These are phyloP conservation scores for Drosophila vallismaia DNA, from an alignment of 2,888 invertebrate genomes.

Conservation along the genomic window DNA sequence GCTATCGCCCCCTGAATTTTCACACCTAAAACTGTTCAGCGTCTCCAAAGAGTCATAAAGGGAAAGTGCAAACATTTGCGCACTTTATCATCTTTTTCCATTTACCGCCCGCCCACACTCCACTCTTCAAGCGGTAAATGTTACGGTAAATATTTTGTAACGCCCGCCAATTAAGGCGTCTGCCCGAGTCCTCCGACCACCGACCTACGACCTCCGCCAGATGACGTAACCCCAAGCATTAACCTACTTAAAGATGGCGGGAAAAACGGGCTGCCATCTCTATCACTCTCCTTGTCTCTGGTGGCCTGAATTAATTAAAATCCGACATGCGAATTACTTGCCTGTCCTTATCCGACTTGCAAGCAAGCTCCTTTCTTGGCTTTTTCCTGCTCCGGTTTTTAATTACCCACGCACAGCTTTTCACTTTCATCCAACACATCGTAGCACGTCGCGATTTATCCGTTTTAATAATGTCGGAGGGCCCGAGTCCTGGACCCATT, in stretches of 20 bases:
- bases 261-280: background rate
- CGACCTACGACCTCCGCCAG: background rate
- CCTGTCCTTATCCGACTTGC: slow-evolving; percentile 33
- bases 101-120: slow-evolving; percentile 47
- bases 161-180: slow-evolving; percentile 75
- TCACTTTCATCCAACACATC: slow-evolving; percentile 73
- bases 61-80: slow-evolving; percentile 80
- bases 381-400: slow-evolving; percentile 42
- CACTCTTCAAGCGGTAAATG: slow-evolving; percentile 35
- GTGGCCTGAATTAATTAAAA: slow-evolving; percentile 76
- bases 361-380: slow-evolving; percentile 27
- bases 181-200: slow-evolving; percentile 14
- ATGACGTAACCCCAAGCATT: slow-evolving; percentile 47
- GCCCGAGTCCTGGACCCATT: slow-evolving; percentile 6
- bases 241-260: slow-evolving; percentile 61
- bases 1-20: slow-evolving; percentile 7
- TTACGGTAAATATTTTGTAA: slow-evolving; percentile 78
- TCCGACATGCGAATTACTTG: slow-evolving; percentile 77
- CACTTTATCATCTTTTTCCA: slow-evolving; percentile 79
- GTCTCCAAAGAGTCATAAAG: slow-evolving; percentile 77
- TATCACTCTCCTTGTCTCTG: slow-evolving; percentile 17
- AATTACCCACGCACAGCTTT: slow-evolving; percentile 80
- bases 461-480: slow-evolving; percentile 69
- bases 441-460: slow-evolving; percentile 79
- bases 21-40: slow-evolving; percentile 54